A percentile compares a stretch with the other conserved stretches of the same genome.
Conservation (phyloP, 2,888 invertebrate species). For the Quadroppia sp. region DNA sequence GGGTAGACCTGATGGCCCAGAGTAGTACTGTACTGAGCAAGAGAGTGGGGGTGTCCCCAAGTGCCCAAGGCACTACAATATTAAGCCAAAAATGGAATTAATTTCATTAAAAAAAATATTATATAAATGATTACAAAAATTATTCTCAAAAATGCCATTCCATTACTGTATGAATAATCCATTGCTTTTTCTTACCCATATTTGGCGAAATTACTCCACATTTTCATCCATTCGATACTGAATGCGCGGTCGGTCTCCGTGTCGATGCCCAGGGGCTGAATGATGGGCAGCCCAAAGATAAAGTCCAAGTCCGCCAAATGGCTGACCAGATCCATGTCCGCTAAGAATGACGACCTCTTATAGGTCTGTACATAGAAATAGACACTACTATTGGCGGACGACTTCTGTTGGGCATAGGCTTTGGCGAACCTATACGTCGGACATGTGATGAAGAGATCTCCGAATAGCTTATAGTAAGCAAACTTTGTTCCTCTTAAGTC, state of each 20-base stretch:
- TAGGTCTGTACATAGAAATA: neutral
- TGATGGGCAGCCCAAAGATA: neutral
- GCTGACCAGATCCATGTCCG: neutral
- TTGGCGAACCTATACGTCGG: slow-evolving; percentile 33
- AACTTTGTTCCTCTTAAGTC: neutral
- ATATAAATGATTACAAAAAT: neutral
- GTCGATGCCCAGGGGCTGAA: neutral
- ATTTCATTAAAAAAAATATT: no score
- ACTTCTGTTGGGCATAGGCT: neutral
- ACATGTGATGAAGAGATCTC: neutral
- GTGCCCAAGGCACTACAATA: no score
- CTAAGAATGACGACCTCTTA: no score
- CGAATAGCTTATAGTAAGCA: neutral
- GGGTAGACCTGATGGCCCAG: no score
- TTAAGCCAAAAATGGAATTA: no score
- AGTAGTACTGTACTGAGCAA: no score
- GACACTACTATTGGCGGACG: neutral
- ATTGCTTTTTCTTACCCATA: slow-evolving; percentile 32
- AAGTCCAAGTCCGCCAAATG: neutral
- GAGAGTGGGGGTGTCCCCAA: no score
- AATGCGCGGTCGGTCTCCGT: neutral
- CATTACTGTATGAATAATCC: neutral
- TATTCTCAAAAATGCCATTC: neutral
- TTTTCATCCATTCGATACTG: slow-evolving; percentile 13
- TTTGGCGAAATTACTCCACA: slow-evolving; percentile 39